phyloP scores from a whole-genome alignment of 1,140 invertebrate species.

The Vanessa atalanta region DNA sequence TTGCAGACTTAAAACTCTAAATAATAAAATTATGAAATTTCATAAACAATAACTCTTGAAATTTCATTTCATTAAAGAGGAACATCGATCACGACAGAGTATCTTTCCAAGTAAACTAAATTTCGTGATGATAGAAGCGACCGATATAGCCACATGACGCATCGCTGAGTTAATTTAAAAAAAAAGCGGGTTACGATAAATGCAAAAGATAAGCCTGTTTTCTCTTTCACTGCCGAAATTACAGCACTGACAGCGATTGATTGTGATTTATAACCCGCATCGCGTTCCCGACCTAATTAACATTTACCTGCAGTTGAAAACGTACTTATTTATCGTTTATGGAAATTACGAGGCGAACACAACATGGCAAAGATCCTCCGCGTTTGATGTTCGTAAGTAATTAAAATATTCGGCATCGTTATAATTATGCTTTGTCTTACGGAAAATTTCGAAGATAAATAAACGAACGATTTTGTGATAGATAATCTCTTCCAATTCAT shows the following conservation, averaged over 20 bases:
- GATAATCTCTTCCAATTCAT: no score
- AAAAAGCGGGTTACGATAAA: conserved; percentile 36
- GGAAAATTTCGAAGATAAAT: no score
- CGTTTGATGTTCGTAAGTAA: no score
- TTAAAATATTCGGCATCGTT: no score
- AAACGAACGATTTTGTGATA: no score
- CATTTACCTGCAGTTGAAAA: conserved; percentile 43
- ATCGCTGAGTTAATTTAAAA: conserved; percentile 25
- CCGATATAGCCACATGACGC: conserved; percentile 19
- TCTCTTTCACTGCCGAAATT: conserved; percentile 44
- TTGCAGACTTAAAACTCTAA: no score
- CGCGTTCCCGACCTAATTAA: conserved; percentile 41
- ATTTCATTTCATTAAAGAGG: not conserved
- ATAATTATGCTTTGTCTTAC: no score
- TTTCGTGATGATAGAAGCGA: not conserved
- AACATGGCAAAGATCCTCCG: not conserved
- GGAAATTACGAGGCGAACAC: not conserved
- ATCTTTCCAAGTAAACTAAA: not conserved
- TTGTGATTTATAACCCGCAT: conserved; percentile 47
- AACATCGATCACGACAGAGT: not conserved
- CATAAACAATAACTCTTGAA: no score
- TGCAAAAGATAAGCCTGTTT: conserved; percentile 46
- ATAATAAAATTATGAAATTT: no score
- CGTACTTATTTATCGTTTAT: conserved; percentile 32
- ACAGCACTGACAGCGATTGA: conserved; percentile 45